phyloP scores from a whole-genome alignment of 1,140 invertebrate genomes.

The Penaeus chinensis region DNA sequence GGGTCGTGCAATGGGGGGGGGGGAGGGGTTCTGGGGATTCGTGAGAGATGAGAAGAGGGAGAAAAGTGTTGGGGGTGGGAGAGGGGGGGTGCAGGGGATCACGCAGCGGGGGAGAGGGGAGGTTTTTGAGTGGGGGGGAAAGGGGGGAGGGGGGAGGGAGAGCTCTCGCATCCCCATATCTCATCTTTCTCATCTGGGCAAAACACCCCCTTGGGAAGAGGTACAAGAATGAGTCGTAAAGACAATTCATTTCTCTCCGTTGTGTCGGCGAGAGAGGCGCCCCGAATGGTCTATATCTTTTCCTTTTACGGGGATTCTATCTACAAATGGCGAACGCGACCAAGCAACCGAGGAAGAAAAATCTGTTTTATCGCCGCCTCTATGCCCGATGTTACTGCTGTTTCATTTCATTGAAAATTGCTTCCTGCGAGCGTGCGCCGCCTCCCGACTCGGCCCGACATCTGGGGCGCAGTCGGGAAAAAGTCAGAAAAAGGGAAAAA shows the following conservation, averaged over 20 bases:
- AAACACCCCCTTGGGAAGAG: conserved; percentile 42
- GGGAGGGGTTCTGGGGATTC: not conserved
- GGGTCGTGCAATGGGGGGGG: no score
- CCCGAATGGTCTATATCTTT: conserved; percentile 47
- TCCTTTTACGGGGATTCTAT: conserved; percentile 54
- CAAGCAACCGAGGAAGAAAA: conserved; percentile 28
- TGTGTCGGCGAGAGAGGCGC: not conserved
- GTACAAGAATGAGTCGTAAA: conserved; percentile 41
- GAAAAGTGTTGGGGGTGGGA: not conserved
- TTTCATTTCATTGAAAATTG: conserved; percentile 59
- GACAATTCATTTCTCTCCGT: conserved; percentile 54
- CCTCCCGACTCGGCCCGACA: not conserved
- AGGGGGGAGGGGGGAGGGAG: not conserved
- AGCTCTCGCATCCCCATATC: conserved; percentile 39
- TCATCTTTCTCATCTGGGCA: conserved; percentile 51
- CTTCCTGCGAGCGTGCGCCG: not conserved
- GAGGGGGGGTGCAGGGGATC: not conserved
- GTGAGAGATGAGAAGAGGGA: not conserved
- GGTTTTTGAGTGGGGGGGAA: not conserved
- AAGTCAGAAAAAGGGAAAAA: not conserved
- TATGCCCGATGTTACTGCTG: conserved; percentile 43
- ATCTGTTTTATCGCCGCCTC: conserved; percentile 53
- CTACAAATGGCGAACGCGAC: conserved; percentile 45
- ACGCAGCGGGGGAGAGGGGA: not conserved
- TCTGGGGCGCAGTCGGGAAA: not conserved